Base-by-base conservation (phyloP, 2,888 invertebrate species). In the Oligia latruncula region DNA sequence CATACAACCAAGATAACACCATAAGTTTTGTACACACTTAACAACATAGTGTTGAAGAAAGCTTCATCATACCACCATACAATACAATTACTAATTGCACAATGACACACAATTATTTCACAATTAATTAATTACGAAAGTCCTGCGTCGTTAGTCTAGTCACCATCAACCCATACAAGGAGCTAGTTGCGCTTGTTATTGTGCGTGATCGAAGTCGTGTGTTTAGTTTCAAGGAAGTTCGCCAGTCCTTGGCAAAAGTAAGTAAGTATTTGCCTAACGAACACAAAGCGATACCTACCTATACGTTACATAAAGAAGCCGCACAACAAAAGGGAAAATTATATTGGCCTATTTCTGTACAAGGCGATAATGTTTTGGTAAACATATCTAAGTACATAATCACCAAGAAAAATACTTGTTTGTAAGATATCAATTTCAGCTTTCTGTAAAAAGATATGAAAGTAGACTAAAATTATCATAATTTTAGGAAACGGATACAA, bases 221-320 rank as follows among this genome's bases (percentile, higher is more conserved):
- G 83, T 74, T 83, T 87, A 92, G 90, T 94, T 93, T 92, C 91
- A 92, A 93, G 93, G 93, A 94, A 92, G 87, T 92, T 92, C 88
- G 77, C 71, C 68, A 88, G 89, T 87, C 92, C 92, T 93, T 94
- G 92, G 89, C 82, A 90, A 90, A 92, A 90, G 82, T 91, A 92
- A 90, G 82, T 91, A 92, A 91, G 80, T 90, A 90, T 88, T 89
- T 84, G 74, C 78, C 74, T 80, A 58, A 74, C 52, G 66, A 87
- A 91, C 89, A 89, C 92, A 90, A 88, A 85, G 87, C 80, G n/a
- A 46, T 83, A 80, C 35, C 20, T 65, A 65, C 35, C 9, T 65
- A 65, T 74, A 87, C 77, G 87, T 93, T 92, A 93, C 87, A 90
- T 91, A 91, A 90, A 90, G 93, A 94, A 93, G 89, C 92, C 93